Evolutionary conservation across 1,140 invertebrate species (phyloP).

Genomic region (Bactericera cockerelli): DNA sequence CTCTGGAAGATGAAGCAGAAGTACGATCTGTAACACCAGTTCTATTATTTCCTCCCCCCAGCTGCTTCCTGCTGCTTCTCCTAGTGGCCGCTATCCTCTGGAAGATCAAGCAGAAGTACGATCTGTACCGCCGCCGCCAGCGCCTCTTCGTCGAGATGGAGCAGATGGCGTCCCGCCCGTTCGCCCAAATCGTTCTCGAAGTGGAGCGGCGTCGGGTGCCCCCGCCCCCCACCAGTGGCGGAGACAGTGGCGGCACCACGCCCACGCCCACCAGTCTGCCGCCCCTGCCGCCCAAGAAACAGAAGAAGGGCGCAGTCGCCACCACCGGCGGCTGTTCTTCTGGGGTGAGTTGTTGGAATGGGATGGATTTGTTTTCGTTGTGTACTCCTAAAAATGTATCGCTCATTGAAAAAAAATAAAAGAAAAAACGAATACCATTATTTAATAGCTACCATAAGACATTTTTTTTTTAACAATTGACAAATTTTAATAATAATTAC

Average conservation of each 20-base stretch:
- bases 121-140: conserved; percentile 80
- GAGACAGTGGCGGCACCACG: background rate
- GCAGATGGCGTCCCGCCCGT: conserved; percentile 92
- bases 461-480: too few relatives aligned
- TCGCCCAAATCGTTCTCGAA: conserved; percentile 73
- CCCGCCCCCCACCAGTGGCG: too few relatives aligned
- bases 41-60: too few relatives aligned
- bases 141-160: conserved; percentile 92
- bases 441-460: too few relatives aligned
- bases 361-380: too few relatives aligned
- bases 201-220: conserved; percentile 35
- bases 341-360: too few relatives aligned
- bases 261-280: background rate
- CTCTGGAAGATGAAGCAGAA: conserved; percentile 97
- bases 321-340: too few relatives aligned
- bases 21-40: conserved; percentile 90
- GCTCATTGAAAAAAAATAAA: too few relatives aligned
- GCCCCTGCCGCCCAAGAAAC: conserved; percentile 8
- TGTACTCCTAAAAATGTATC: too few relatives aligned
- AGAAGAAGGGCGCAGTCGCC: too few relatives aligned
- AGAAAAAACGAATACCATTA: too few relatives aligned
- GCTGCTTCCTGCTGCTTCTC: conserved; percentile 80
- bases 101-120: conserved; percentile 96
- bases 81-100: conserved; percentile 86
- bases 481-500: too few relatives aligned